Conservation (phyloP, 2,888 invertebrate genomes). For the Hirtodrosophila cameraria region DNA sequence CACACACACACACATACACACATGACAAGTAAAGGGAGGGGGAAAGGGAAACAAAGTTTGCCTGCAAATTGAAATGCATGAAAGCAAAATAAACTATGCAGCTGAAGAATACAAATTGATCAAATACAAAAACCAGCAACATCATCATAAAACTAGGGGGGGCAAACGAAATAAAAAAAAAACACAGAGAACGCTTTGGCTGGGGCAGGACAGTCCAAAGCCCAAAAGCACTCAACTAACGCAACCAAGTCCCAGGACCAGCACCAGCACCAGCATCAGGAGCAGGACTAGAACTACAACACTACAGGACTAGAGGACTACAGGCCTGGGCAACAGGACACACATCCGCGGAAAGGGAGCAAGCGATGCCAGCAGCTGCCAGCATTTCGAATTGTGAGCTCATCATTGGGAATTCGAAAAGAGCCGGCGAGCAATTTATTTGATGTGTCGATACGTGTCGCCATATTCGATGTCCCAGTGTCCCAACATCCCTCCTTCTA, state of each 20-base stretch:
- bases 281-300: too few species aligned
- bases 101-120: constrained; percentile 72
- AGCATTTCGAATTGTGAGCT: constrained; percentile 49
- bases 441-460: constrained; percentile 66
- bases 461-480: constrained; percentile 33
- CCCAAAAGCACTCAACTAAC: constrained; percentile 66
- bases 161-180: background rate
- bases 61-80: constrained; percentile 66
- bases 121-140: constrained; percentile 59
- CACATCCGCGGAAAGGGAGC: background rate
- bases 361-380: constrained; percentile 33
- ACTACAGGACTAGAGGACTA: too few species aligned
- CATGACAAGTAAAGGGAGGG: background rate
- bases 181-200: background rate
- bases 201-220: constrained; percentile 18
- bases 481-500: background rate
- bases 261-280: background rate
- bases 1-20: background rate
- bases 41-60: constrained; percentile 17
- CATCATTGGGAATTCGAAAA: constrained; percentile 65
- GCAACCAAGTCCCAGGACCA: constrained; percentile 53
- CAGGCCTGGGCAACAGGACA: background rate
- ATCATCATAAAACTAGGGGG: constrained; percentile 62
- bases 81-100: constrained; percentile 67
- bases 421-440: constrained; percentile 63